These are phyloP conservation scores for Eospalax fontanierii DNA, from an alignment of 2,797 vertebrate species.

Conservation along the genomic window DNA sequence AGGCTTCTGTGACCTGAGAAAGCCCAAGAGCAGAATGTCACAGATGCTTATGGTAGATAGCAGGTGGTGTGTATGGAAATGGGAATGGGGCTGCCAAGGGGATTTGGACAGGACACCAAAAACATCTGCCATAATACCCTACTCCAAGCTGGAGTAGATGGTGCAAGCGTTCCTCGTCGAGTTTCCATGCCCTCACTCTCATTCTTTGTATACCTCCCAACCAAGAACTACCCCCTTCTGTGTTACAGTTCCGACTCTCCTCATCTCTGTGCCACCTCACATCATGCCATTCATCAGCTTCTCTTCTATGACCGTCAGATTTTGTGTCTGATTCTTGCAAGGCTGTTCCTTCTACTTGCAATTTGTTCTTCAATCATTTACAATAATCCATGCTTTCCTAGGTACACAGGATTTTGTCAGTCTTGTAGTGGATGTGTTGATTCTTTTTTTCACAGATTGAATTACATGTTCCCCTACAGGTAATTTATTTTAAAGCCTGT, in stretches of 20 bases:
- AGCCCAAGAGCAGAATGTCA: constrained; percentile 40
- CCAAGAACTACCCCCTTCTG: neutral
- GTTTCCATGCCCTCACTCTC: neutral
- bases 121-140: constrained; percentile 42
- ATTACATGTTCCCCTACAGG: neutral
- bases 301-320: neutral
- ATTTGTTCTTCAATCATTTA: neutral
- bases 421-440: neutral
- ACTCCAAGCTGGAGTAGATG: constrained; percentile 5
- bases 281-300: neutral
- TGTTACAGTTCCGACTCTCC: neutral
- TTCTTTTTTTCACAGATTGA: constrained; percentile 29
- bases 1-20: constrained; percentile 53
- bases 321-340: neutral
- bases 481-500: constrained; percentile 5
- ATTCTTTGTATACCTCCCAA: neutral
- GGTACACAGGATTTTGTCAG: neutral
- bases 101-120: constrained; percentile 65
- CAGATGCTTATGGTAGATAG: constrained; percentile 75
- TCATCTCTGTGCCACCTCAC: neutral
- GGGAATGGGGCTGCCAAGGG: constrained; percentile 25
- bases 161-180: neutral
- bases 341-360: neutral
- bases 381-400: neutral
- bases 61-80: constrained; percentile 75